Evolutionary conservation across 2,888 invertebrate genomes (phyloP).

Genomic region (Lagria hirta): DNA sequence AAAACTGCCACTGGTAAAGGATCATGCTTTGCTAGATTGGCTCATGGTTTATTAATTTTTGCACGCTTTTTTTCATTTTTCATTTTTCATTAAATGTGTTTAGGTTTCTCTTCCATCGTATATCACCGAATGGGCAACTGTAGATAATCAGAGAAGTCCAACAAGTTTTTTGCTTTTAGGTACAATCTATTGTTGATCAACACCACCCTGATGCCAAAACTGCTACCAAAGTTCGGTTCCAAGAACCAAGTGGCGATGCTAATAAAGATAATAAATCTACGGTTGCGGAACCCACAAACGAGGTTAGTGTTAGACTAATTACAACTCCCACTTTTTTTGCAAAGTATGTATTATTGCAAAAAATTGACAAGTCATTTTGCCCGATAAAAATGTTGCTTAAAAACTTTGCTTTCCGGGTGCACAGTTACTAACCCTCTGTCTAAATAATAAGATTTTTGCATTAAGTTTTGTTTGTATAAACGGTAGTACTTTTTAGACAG

Average conservation of each 20-base stretch:
- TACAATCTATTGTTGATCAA: conserved; percentile 91
- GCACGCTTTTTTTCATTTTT: conserved; percentile 40
- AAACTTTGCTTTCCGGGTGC: no score
- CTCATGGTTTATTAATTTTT: conserved; percentile 39
- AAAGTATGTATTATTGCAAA: no score
- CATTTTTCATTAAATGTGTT: conserved; percentile 25
- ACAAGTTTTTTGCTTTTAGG: conserved; percentile 58
- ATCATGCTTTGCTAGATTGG: conserved; percentile 39
- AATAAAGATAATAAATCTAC: conserved; percentile 41
- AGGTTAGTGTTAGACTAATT: conserved; percentile 38
- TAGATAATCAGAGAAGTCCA: conserved; percentile 11
- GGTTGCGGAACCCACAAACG: conserved; percentile 48
- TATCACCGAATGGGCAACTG: no score
- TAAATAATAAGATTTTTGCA: no score
- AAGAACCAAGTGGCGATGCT: conserved; percentile 64
- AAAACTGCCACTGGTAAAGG: conserved; percentile 87
- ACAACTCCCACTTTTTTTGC: neutral
- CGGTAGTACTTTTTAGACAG: no score
- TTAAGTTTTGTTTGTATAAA: no score
- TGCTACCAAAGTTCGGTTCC: conserved; percentile 83
- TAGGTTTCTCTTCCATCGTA: conserved; percentile 14
- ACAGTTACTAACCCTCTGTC: no score
- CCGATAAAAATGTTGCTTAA: no score
- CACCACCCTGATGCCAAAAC: conserved; percentile 77
- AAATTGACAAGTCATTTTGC: no score